Percentiles rank a stretch among this genome's conserved stretches.
Conservation (phyloP, 2,797 vertebrate species). For the Eremophila alpestris region DNA sequence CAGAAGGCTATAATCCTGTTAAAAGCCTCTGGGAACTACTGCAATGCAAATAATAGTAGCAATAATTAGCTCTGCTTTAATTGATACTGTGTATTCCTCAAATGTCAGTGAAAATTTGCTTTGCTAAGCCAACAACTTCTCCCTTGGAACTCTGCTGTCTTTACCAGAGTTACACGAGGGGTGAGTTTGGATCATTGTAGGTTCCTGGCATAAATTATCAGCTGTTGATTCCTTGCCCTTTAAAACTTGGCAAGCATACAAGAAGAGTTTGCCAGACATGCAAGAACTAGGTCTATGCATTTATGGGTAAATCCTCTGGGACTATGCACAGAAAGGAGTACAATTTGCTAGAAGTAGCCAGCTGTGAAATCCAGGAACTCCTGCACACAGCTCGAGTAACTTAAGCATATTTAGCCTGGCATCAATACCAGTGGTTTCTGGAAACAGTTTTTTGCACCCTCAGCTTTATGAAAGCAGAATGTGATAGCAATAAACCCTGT, state of each 20-base stretch:
- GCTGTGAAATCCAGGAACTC: constrained; percentile 59
- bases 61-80: constrained; percentile 68
- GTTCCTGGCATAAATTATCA: constrained; percentile 64
- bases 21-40: constrained; percentile 43
- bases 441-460: constrained; percentile 1
- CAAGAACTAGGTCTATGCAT: constrained; percentile 25
- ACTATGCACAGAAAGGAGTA: constrained; percentile 29
- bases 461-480: neutral
- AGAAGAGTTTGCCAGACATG: constrained; percentile 59
- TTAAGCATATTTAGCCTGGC: neutral
- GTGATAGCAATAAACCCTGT: neutral
- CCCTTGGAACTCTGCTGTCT: constrained; percentile 58
- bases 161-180: constrained; percentile 56
- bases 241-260: constrained; percentile 62
- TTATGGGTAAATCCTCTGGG: constrained; percentile 35
- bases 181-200: constrained; percentile 55
- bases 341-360: constrained; percentile 56
- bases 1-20: constrained; percentile 51
- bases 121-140: constrained; percentile 57
- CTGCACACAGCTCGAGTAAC: neutral
- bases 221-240: constrained; percentile 61
- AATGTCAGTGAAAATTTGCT: constrained; percentile 64
- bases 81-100: constrained; percentile 66
- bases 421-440: neutral
- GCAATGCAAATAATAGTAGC: constrained; percentile 68